A percentile compares a stretch with the other conserved stretches of the same genome.
Conservation (phyloP, 2,113 vertebrate species). For the Gallinago media region DNA sequence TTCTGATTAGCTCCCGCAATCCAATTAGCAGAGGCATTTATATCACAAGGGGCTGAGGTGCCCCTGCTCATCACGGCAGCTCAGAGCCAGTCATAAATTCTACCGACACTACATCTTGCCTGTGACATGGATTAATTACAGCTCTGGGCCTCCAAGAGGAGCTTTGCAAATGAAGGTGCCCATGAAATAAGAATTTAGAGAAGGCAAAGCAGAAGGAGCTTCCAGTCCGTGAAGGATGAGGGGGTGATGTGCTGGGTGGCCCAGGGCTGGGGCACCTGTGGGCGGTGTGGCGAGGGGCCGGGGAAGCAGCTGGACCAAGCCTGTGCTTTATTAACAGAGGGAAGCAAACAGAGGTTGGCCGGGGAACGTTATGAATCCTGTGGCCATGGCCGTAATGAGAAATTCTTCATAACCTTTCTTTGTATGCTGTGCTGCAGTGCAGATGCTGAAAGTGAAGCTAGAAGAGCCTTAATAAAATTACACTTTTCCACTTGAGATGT, state of each 20-base stretch:
- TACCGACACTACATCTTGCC: constrained; percentile 57
- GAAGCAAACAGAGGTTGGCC: neutral
- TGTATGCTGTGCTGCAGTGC: constrained; percentile 43
- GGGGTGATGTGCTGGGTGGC: neutral
- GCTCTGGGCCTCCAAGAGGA: constrained; percentile 52
- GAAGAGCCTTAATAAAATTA: constrained; percentile 23
- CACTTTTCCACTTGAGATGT: constrained; percentile 26
- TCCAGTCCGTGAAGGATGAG: neutral
- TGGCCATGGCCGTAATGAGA: neutral
- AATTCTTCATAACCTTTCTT: constrained; percentile 28
- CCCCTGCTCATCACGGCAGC: constrained; percentile 63
- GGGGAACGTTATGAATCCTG: neutral
- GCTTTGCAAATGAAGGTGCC: constrained; percentile 23
- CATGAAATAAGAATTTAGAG: constrained; percentile 32
- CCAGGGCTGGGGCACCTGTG: neutral
- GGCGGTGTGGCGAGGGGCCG: fast-evolving
- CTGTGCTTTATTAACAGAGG: neutral
- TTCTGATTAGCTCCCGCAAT: constrained; percentile 77
- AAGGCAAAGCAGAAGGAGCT: neutral
- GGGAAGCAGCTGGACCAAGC: neutral
- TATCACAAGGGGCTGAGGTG: constrained; percentile 73
- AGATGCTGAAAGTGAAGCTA: constrained; percentile 17
- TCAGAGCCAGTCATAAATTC: constrained; percentile 76
- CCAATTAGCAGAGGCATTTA: constrained; percentile 80
- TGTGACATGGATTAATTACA: constrained; percentile 74